Base-by-base conservation (phyloP, 1,140 invertebrate species). In the Bilobella aurantiaca region DNA sequence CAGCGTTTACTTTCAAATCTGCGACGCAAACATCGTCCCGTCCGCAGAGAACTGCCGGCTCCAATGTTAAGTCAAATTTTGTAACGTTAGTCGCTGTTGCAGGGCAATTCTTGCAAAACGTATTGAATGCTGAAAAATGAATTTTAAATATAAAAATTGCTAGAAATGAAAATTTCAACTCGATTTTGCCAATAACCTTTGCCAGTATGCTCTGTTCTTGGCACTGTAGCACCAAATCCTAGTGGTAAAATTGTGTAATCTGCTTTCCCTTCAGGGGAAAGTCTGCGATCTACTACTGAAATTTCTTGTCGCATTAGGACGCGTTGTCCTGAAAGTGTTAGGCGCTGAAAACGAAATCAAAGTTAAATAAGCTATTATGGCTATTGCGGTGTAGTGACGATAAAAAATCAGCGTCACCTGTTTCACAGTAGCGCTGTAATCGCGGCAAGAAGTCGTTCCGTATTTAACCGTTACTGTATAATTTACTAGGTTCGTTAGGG, bases 31-130 rank as follows among this genome's bases (percentile, higher is more conserved):
- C 21, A 23, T 53, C 23, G 25, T 53, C 49, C 5, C 25, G 14
- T 23, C 57, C 57, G 27, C 59, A 62, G 14, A 25, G 59, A n/a
- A 62, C 29, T 37, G 25, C 31, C 2, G 30, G 32, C 12, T 12
- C 14, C 59, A 62, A 42, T 5, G n/a, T 62, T 34, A 46, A 27
- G n/a, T 14, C 3, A 23, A 8, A 42, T 42, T 46, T 62, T 14
- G n/a, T 62, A 12, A 14, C 29, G 16, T 58, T 31, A 28, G 8
- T 12, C 16, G 5, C 59, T 18, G n/a, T 27, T 12, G 46, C 32
- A 8, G 59, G 59, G 25, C 59, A 62, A 18, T 37, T 25, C 16
- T 37, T 46, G 27, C 59, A 62, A 31, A 62, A 62, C 46, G 59
- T 5, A 3, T 42, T 37, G 8, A 34, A 28, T 25, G 25, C 59